Base-by-base conservation (phyloP, 2,888 invertebrate genomes). In the Drosophila atroscutellata region DNA sequence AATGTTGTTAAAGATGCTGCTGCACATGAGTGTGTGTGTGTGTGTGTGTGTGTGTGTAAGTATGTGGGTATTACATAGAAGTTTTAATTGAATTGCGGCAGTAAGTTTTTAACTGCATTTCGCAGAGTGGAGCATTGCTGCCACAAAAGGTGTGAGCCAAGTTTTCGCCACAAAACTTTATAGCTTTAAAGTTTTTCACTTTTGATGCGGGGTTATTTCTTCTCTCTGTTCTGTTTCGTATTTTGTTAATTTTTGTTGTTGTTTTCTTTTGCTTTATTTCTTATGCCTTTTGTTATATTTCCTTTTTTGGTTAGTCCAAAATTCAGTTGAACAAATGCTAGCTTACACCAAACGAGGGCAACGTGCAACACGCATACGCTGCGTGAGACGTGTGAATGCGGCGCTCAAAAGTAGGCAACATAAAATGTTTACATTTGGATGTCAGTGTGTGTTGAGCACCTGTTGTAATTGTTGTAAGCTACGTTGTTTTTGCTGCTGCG, bases 1-100 rank as follows among this genome's bases (percentile, higher is more conserved):
- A 63, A 47, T 65, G 59, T 66, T 73, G 47, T 47, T 72, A 45
- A 59, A 50, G 56, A 75, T 50, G 49, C 55, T 18, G 24, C 20
- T 65, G 51, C 30, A 42, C 30, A 42, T 42, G 28, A 28, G 30
- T 28, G 3, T 26, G 8, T 26, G 36, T 50, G 45, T 18, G 26
- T 28, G 47, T 18, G 47, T 20, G 26, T 36, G 26, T 36, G 56
- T 49, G 26, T 45, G 45, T 63, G 45, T 51, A 64, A 60, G 51
- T 52, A 26, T 54, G 61, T 50, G 67, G 36, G 65, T 66, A 57
- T 76, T 63, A 74, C 80, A 85, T 83, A 81, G 80, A 86, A 86
- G 86, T 86, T 86, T 86, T 86, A 86, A 86, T 86, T 86, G 89
- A 86, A 86, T 86, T 86, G 86, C 83, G 86, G 86, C 79, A 75